These are phyloP conservation scores for Coregonus clupeaformis DNA, from an alignment of 2,113 vertebrate genomes.

Conservation along the genomic window DNA sequence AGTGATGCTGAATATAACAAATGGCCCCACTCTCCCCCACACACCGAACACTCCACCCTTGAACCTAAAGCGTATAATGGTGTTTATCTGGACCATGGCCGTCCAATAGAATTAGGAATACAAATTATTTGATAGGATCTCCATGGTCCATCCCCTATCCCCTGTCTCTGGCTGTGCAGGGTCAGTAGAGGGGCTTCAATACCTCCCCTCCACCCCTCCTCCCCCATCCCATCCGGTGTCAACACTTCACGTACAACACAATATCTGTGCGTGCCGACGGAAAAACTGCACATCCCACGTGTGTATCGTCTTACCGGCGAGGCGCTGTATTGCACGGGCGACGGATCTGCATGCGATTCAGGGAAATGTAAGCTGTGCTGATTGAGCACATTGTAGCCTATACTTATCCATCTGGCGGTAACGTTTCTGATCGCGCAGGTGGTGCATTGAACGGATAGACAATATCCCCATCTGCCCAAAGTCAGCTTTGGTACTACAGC, in stretches of 20 bases:
- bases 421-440: neutral
- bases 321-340: constrained; percentile 2
- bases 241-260: neutral
- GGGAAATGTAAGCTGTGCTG: constrained; percentile 10
- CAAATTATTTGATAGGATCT: no score
- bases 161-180: no score
- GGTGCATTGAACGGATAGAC: neutral
- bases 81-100: no score
- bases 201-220: neutral
- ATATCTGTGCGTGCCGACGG: neutral
- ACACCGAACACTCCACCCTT: no score
- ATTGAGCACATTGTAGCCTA: neutral
- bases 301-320: neutral
- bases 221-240: neutral
- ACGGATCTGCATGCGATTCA: neutral
- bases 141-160: no score
- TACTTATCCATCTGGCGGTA: neutral
- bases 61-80: no score
- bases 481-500: neutral
- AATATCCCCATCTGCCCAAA: neutral
- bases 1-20: no score
- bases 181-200: neutral
- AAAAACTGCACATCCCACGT: neutral
- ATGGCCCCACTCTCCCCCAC: no score
- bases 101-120: no score